phyloP scores from a whole-genome alignment of 2,888 invertebrate genomes.

The Tachystola acroxantha region DNA sequence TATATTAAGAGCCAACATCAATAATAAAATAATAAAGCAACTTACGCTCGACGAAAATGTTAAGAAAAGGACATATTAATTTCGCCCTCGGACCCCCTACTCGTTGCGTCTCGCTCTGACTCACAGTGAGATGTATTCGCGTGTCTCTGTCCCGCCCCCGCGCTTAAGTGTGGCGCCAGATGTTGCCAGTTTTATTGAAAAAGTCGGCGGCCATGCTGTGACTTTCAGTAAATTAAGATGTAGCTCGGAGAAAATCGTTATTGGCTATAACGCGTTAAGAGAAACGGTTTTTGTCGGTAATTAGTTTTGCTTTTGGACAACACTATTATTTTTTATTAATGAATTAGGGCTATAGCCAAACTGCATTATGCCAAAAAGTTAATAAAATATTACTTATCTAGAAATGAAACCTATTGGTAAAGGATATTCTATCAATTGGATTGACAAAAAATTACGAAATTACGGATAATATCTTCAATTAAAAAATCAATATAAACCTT shows the following conservation, averaged over 20 bases:
- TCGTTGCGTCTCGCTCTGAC: constrained; percentile 35
- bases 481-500: too few relatives aligned
- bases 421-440: too few relatives aligned
- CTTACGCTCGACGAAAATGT: constrained; percentile 49
- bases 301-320: not conserved
- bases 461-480: too few relatives aligned
- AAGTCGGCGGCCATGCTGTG: constrained; percentile 68
- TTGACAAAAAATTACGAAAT: too few relatives aligned
- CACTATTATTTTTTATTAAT: not conserved
- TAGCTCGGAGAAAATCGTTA: constrained; percentile 44
- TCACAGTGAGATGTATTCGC: constrained; percentile 17
- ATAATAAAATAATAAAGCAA: constrained; percentile 68
- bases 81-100: constrained; percentile 44
- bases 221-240: constrained; percentile 74
- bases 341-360: too few relatives aligned
- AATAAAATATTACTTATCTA: too few relatives aligned
- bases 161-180: constrained; percentile 71
- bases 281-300: constrained; percentile 16
- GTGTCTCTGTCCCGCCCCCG: constrained; percentile 51
- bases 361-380: too few relatives aligned
- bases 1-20: constrained; percentile 27
- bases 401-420: too few relatives aligned
- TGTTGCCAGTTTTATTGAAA: constrained; percentile 75
- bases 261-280: constrained; percentile 32
- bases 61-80: constrained; percentile 76